Conservation (phyloP, 23 tunicate species). For the Ascidia mentula region DNA sequence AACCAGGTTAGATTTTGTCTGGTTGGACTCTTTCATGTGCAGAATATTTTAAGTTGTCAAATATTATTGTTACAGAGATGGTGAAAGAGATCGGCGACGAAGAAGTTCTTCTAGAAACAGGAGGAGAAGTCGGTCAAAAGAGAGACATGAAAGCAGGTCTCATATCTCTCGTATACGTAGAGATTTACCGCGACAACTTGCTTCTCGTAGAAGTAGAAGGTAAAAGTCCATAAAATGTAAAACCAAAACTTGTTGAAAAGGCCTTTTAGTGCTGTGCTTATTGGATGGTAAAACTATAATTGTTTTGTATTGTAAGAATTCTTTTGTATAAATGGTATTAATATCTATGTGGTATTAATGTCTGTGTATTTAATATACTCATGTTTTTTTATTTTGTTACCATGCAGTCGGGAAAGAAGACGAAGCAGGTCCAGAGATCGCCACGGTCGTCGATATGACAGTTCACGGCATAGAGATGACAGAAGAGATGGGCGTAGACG, state of each 20-base stretch:
- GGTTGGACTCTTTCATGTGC: neutral
- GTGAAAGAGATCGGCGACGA: neutral
- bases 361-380: too few relatives aligned
- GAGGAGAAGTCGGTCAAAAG: constrained; percentile 21
- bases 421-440: constrained; percentile 53
- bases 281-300: too few relatives aligned
- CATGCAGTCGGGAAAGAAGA: constrained; percentile 29
- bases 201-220: constrained; percentile 13
- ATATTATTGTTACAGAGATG: neutral
- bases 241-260: too few relatives aligned
- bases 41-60: too few relatives aligned
- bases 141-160: constrained; percentile 16
- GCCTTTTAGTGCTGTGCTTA: too few relatives aligned
- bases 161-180: neutral
- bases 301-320: neutral
- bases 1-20: neutral
- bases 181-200: neutral
- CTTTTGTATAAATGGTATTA: neutral
- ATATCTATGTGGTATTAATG: neutral
- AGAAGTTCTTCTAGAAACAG: constrained; percentile 17
- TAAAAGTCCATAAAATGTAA: too few relatives aligned
- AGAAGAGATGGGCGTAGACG: constrained; percentile 23
- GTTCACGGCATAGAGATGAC: constrained; percentile 18
- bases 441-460: neutral
- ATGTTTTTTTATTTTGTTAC: neutral